phyloP scores from a whole-genome alignment of 2,113 vertebrate genomes.

The Alexandromys fortis region DNA sequence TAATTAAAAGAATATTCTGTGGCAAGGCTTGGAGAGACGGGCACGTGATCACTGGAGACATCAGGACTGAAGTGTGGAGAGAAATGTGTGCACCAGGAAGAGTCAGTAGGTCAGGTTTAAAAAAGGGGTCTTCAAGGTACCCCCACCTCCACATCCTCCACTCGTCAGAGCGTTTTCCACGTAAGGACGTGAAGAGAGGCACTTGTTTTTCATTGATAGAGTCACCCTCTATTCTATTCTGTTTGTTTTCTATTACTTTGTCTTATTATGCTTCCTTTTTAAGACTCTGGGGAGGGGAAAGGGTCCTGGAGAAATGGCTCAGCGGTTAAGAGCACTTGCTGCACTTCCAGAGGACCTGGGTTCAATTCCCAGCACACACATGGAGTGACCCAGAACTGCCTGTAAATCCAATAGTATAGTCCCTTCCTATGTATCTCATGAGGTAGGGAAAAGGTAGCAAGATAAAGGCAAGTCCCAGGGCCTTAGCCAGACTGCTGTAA shows the following conservation, averaged over 20 bases:
- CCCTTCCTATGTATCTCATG: neutral
- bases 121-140: neutral
- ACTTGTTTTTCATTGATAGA: accelerated
- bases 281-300: neutral
- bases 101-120: neutral
- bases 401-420: neutral
- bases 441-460: no score
- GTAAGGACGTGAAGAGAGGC: neutral
- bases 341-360: neutral
- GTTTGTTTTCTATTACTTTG: neutral
- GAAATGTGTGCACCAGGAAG: neutral
- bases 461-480: accelerated
- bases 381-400: neutral
- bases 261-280: neutral
- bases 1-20: constrained; percentile 78
- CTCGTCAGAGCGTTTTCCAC: neutral
- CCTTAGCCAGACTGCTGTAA: accelerated
- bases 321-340: neutral
- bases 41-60: neutral
- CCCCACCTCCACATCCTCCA: accelerated
- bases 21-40: neutral
- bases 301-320: neutral
- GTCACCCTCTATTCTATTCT: neutral
- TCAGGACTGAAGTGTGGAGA: neutral
- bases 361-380: neutral